Evolutionary conservation across 2,888 invertebrate species (phyloP), one percentile per base, ranked within the genome.

Genomic region (Helicoverpa assulta): DNA sequence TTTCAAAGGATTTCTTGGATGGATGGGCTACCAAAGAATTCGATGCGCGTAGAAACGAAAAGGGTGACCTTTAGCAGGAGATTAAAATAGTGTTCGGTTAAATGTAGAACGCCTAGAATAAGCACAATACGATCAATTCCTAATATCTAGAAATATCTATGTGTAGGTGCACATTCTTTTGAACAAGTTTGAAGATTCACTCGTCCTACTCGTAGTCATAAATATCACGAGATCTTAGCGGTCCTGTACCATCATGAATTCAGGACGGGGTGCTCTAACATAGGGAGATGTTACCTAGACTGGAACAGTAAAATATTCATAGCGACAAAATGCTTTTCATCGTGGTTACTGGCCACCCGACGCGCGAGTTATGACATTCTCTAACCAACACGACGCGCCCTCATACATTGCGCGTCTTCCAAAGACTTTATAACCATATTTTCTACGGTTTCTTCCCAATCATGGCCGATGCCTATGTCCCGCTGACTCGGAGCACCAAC

Each of bases 241-340:
- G 18, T 8, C n/a, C 18, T 67, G 7, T 18, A 53, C 3, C 29
- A 64, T 76, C 62, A 61, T 14, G 19, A 53, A 75, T 65, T 50
- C 60, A 80, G 70, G 37, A 52, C 63, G 70, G 73, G 76, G 70
- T 69, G 81, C 70, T 76, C 79, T 66, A 75, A 81, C 85, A 79
- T 82, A 81, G 86, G 88, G 89, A 89, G 54, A 89, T 91, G 89
- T 88, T 78, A 81, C 26, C 74, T 66, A 81, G 81, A 77, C 86
- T 86, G 57, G 47, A 51, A 12, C 91, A 88, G 89, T 94, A 93
- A 93, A 33, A 94, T 94, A 95, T 94, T 93, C 92, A 93, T 92
- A 83, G 89, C 88, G 91, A 93, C 93, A 91, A 92, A 93, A 91
- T 84, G 87, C 89, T 92, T 92, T 93, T 92, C 90, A 89, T 89